Evolutionary conservation across 1,140 invertebrate species (phyloP).

Genomic region (Scaptomyza pallida): DNA sequence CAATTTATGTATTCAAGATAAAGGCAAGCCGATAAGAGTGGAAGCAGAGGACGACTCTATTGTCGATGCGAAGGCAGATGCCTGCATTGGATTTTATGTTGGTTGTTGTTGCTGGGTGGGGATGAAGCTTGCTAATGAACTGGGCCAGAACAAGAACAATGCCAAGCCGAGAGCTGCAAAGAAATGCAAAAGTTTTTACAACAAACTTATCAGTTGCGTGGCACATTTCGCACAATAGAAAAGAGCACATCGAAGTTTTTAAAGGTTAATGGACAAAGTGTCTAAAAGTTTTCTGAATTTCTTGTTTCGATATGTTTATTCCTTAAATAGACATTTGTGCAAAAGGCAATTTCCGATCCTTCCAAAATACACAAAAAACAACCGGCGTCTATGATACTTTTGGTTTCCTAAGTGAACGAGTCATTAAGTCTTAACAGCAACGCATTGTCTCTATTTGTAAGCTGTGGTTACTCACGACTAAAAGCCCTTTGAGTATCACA

Average conservation of each 20-base stretch:
- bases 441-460: not conserved
- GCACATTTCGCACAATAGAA: constrained; percentile 31
- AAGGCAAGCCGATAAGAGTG: constrained; percentile 59
- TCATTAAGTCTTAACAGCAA: not conserved
- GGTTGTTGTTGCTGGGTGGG: not conserved
- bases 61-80: constrained; percentile 31
- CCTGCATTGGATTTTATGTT: constrained; percentile 29
- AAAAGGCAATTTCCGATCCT: not conserved
- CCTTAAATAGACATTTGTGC: constrained; percentile 4
- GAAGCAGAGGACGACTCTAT: constrained; percentile 31
- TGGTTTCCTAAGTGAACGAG: not conserved
- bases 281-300: constrained; percentile 24
- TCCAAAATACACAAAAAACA: not conserved
- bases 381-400: not conserved
- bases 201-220: constrained; percentile 39
- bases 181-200: constrained; percentile 34
- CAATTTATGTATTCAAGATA: constrained; percentile 79
- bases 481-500: constrained; percentile 56
- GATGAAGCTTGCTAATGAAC: constrained; percentile 62
- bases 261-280: constrained; percentile 33
- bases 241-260: constrained; percentile 18
- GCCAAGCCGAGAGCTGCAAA: constrained; percentile 26
- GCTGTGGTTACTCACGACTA: not conserved
- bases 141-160: constrained; percentile 30
- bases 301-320: constrained; percentile 1